A percentile compares a stretch with the other conserved stretches of the same genome.
Evolutionary conservation across 2,113 vertebrate species (phyloP).

Genomic region (Donacobius atricapilla): DNA sequence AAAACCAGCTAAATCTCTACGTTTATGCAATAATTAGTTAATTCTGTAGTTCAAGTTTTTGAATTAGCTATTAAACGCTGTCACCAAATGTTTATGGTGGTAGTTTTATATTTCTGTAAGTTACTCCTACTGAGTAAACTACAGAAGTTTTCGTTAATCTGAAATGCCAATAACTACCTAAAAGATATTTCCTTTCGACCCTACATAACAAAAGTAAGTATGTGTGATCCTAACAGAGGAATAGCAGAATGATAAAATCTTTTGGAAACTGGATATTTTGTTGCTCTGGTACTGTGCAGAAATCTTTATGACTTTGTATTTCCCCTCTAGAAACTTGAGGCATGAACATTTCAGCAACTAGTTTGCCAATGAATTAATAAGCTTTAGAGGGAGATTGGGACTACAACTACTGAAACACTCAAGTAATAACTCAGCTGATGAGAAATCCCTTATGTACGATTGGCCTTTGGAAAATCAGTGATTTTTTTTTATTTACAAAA

Average conservation of each 20-base stretch:
- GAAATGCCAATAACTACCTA: background rate
- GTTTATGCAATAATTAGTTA: background rate
- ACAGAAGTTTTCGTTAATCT: background rate
- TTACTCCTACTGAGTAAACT: background rate
- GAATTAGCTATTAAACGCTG: conserved; percentile 17
- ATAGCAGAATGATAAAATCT: background rate
- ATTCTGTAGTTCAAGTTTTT: background rate
- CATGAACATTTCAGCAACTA: background rate
- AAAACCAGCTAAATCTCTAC: too few relatives aligned
- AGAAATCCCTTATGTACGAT: background rate
- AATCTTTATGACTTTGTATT: background rate
- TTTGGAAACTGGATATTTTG: background rate
- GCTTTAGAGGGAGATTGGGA: background rate
- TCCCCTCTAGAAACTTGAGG: background rate
- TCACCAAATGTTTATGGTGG: background rate
- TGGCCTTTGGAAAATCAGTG: background rate
- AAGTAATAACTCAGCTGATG: background rate
- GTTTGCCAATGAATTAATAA: background rate
- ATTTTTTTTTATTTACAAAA: background rate
- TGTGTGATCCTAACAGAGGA: background rate
- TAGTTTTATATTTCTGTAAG: background rate
- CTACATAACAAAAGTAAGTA: background rate
- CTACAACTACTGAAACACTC: background rate
- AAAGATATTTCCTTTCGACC: background rate
- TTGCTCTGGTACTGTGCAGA: background rate